These are phyloP conservation scores for Musca vetustissima DNA, from an alignment of 1,140 invertebrate species.

Conservation along the genomic window DNA sequence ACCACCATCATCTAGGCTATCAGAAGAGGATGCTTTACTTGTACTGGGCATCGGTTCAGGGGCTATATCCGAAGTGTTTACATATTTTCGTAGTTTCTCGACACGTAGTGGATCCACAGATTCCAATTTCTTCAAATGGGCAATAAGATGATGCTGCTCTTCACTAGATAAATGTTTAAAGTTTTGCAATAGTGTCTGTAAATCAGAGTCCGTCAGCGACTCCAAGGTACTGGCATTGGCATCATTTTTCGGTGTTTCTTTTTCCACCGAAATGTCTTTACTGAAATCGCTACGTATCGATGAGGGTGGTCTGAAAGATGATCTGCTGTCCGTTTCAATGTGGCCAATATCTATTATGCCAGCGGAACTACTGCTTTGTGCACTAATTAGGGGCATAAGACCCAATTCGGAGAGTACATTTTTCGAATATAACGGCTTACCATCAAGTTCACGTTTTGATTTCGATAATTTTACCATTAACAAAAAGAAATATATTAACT, in stretches of 20 bases:
- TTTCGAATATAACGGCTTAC: constrained; percentile 22
- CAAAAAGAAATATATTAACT: constrained; percentile 74
- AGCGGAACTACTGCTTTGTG: too few species aligned
- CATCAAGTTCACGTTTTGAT: constrained; percentile 27
- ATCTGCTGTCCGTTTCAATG: too few species aligned
- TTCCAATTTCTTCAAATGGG: constrained; percentile 76
- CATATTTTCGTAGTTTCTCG: constrained; percentile 68
- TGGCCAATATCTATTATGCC: too few species aligned
- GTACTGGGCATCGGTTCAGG: constrained; percentile 6
- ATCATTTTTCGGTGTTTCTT: constrained; percentile 18
- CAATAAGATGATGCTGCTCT: constrained; percentile 77
- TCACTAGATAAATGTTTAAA: constrained; percentile 75
- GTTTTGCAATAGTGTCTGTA: constrained; percentile 74
- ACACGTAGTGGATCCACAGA: constrained; percentile 69
- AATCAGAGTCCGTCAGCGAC: constrained; percentile 71
- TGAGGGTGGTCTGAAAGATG: too few species aligned
- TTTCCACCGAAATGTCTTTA: not conserved
- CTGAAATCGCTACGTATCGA: too few species aligned
- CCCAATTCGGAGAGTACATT: constrained; percentile 27
- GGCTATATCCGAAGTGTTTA: constrained; percentile 60
- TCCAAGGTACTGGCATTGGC: constrained; percentile 60
- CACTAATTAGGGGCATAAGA: constrained; percentile 1
- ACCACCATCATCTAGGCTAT: not conserved
- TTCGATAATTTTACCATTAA: constrained; percentile 57
- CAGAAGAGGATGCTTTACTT: constrained; percentile 9